A percentile compares a stretch with the other conserved stretches of the same genome.
phyloP scores from a whole-genome alignment of 2,113 vertebrate species.

The pig (Sus scrofa) region DNA sequence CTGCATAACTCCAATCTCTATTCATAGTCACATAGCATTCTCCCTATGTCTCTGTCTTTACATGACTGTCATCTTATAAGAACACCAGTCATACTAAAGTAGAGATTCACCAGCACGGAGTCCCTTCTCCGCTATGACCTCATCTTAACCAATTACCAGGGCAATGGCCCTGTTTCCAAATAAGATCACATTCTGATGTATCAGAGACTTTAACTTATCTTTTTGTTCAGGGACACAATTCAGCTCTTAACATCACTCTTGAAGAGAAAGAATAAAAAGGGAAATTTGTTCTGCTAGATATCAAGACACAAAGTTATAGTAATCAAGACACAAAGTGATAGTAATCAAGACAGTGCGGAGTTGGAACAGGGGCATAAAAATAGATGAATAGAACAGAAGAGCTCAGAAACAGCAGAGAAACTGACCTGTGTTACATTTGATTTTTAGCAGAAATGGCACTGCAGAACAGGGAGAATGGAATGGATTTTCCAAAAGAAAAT shows the following conservation, averaged over 20 bases:
- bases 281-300: not conserved
- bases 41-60: not conserved
- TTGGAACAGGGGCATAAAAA: not conserved
- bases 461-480: not conserved
- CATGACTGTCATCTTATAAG: not conserved
- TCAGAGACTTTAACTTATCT: not conserved
- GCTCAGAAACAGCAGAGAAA: not conserved
- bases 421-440: not conserved
- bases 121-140: not conserved
- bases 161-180: not conserved
- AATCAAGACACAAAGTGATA: not conserved
- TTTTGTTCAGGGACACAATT: not conserved
- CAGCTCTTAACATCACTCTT: not conserved
- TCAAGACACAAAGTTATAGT: not conserved
- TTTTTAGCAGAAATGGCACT: not conserved
- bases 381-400: not conserved
- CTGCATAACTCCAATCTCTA: not conserved
- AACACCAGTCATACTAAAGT: not conserved
- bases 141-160: not conserved
- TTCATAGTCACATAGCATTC: not conserved
- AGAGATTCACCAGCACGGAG: not conserved
- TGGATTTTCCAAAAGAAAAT: not conserved
- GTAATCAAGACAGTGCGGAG: not conserved
- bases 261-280: not conserved
- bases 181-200: constrained; percentile 11